A percentile compares a stretch with the other conserved stretches of the same genome.
These are phyloP conservation scores for Leucozona laternaria DNA, from an alignment of 2,888 invertebrate genomes.

Conservation along the genomic window DNA sequence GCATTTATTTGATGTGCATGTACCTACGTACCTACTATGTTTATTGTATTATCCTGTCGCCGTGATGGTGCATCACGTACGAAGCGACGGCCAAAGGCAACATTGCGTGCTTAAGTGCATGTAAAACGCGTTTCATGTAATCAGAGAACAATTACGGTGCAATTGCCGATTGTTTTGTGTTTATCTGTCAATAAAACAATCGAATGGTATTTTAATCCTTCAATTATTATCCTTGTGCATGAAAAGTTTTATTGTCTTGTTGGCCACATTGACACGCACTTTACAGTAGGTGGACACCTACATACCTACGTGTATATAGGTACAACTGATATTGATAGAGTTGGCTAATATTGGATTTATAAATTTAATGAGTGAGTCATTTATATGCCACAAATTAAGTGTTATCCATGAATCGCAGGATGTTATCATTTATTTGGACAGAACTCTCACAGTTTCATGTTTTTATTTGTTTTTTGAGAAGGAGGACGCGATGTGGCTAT, in stretches of 20 bases:
- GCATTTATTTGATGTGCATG: slow-evolving; percentile 68
- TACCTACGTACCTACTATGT: too few relatives aligned
- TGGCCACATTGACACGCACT: slow-evolving; percentile 54
- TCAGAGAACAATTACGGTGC: slow-evolving; percentile 68
- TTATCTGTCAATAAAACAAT: slow-evolving; percentile 76
- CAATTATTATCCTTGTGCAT: slow-evolving; percentile 72
- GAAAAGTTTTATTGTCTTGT: slow-evolving; percentile 55
- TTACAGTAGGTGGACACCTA: background rate
- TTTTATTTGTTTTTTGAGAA: background rate
- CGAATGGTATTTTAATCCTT: slow-evolving; percentile 76
- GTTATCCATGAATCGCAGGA: slow-evolving; percentile 32
- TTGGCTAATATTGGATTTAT: slow-evolving; percentile 32
- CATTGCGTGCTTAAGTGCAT: slow-evolving; percentile 72
- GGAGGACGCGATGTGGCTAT: too few relatives aligned
- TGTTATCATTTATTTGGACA: slow-evolving; percentile 7
- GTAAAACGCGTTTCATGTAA: slow-evolving; percentile 72
- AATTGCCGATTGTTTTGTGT: slow-evolving; percentile 74
- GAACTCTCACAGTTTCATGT: slow-evolving; percentile 2
- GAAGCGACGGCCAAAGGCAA: slow-evolving; percentile 15
- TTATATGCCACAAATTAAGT: background rate
- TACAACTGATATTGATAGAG: background rate
- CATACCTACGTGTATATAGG: too few relatives aligned
- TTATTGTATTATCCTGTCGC: slow-evolving; percentile 72
- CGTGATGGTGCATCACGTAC: slow-evolving; percentile 66
- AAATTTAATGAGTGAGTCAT: slow-evolving; percentile 50